Evolutionary conservation across 1,140 invertebrate species (phyloP), one percentile per base, ranked within the genome.

Genomic region (Holotrichia oblita): DNA sequence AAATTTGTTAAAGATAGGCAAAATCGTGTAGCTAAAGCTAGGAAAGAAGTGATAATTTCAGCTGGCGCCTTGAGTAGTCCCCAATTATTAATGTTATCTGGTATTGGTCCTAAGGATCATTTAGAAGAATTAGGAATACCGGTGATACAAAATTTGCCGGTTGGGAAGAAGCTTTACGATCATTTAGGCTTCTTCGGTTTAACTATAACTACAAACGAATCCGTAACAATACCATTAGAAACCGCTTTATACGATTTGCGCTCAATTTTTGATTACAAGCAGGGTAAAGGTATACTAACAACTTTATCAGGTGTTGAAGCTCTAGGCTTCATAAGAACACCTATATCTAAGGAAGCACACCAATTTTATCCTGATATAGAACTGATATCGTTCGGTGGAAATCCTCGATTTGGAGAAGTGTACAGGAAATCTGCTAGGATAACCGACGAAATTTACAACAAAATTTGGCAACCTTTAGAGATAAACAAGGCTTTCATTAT

Each of bases 11-110:
- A 92, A 74, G 90, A 95, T 48, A 91, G 91, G 76, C 90, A 91
- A 85, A 86, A 92, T 0, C 90, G 93, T 80, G 90, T 92, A 22
- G 92, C 95, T 6, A 87, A 91, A 24, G 95, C 94, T 0, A 91
- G 87, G 10, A 96, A 95, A 84, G 97, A 99, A 87, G 93, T 98
- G 0, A 95, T 98, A 77, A 81, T 97, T 6, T 95, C 94, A 8
- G 95, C 92, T 0, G 98, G 98, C 0, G 90, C 96, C 0, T 90
- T 98, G 0, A 96, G 96, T 84, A 95, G 95, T 0, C 94, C 97
- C 0, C 96, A 98, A 85, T 81, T 96, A 7, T 85, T 96, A 34
- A 93, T 95, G 91, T 87, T 95, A 0, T 94, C 93, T 0, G 95
- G 94, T 0, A 89, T 96, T 6, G 95, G 94, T 0, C 93, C 94